phyloP scores from a whole-genome alignment of 2,797 vertebrate species.

The Acipenser transmontanus region DNA sequence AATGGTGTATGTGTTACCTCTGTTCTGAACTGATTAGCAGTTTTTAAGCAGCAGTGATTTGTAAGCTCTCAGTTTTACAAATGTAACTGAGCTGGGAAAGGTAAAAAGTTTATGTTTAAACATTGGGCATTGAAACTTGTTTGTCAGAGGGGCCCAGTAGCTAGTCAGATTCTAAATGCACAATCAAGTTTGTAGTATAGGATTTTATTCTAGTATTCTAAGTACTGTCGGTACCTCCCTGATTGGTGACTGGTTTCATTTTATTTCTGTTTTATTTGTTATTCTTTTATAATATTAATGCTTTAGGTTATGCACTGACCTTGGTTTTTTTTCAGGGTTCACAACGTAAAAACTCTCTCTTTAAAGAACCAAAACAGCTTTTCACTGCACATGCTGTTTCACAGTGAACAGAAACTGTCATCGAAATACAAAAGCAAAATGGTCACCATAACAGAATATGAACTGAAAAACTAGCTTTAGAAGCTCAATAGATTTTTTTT shows the following conservation, averaged over 20 bases:
- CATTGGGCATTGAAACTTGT: neutral
- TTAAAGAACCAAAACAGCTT: neutral
- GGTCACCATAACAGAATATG: neutral
- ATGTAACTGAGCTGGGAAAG: conserved; percentile 19
- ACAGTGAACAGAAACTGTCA: neutral
- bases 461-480: neutral
- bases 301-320: no score
- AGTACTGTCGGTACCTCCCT: neutral
- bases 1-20: neutral
- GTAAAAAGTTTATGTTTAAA: conserved; percentile 28
- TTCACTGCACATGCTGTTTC: neutral
- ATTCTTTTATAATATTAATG: neutral
- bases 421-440: no score
- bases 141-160: neutral
- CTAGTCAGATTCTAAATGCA: neutral
- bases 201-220: neutral
- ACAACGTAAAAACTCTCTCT: neutral
- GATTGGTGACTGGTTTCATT: neutral
- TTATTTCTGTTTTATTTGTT: conserved; percentile 4
- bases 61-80: conserved; percentile 4
- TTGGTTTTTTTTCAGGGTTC: neutral
- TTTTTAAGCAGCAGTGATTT: conserved; percentile 23
- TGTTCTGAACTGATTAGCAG: conserved; percentile 15
- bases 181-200: neutral
- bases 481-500: conserved; percentile 26